These are phyloP conservation scores for Stenolophus ochropezus DNA, from an alignment of 2,888 invertebrate species.

Conservation along the genomic window DNA sequence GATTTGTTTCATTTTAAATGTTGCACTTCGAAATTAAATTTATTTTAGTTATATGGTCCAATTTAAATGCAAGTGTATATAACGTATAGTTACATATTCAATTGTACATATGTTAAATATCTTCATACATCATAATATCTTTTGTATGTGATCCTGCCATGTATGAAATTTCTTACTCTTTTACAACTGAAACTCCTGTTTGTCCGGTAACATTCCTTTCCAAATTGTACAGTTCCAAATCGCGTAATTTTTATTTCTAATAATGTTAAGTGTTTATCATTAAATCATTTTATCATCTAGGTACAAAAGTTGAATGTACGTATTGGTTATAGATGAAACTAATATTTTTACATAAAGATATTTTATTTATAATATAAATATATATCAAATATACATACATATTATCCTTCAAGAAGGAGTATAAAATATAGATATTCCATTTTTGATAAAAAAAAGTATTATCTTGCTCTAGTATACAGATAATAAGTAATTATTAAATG, in stretches of 20 bases:
- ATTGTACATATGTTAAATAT: background rate
- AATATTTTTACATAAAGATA: constrained; percentile 12
- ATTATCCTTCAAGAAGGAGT: background rate
- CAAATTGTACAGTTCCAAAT: background rate
- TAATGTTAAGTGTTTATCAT: background rate
- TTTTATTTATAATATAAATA: constrained; percentile 13
- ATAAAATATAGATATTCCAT: background rate
- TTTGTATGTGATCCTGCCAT: background rate
- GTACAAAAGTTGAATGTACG: constrained; percentile 5
- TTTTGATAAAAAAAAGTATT: constrained; percentile 22
- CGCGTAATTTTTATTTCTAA: background rate
- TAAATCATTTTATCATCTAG: background rate
- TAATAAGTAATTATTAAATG: constrained; percentile 3
- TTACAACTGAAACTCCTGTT: background rate
- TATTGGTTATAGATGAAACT: background rate
- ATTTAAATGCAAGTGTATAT: background rate
- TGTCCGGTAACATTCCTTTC: background rate
- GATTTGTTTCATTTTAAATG: too few species aligned
- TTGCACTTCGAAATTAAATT: too few species aligned
- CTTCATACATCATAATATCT: background rate
- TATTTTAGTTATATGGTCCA: background rate
- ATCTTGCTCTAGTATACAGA: constrained; percentile 1
- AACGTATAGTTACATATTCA: background rate
- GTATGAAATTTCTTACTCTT: too few species aligned
- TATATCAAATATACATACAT: constrained; percentile 7